Conservation (phyloP, 2,797 vertebrate species). For the Botia almorhae region DNA sequence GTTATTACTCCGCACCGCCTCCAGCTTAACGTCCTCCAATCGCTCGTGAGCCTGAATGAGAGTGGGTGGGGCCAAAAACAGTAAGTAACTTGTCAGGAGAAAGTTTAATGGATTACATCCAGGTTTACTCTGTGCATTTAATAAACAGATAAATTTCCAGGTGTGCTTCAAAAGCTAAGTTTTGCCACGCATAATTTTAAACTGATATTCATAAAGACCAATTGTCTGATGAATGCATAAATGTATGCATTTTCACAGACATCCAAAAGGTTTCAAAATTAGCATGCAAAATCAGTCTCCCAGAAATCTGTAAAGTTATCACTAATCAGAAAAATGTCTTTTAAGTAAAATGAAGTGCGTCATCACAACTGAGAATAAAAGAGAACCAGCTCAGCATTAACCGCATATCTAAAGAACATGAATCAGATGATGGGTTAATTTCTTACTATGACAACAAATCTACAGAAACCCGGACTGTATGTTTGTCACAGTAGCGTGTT, state of each 20-base stretch:
- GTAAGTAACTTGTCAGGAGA: constrained; percentile 22
- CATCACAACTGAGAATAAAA: not conserved
- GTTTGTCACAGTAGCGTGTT: not conserved
- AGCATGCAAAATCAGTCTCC: not conserved
- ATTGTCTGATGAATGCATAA: too few relatives aligned
- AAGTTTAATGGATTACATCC: constrained; percentile 14
- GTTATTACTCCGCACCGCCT: constrained; percentile 93
- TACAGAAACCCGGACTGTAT: not conserved
- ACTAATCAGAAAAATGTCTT: not conserved
- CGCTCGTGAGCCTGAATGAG: constrained; percentile 89
- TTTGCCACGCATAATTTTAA: not conserved
- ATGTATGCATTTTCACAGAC: not conserved
- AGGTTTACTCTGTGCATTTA: not conserved
- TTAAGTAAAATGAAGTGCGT: not conserved
- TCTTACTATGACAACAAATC: not conserved
- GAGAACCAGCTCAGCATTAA: not conserved
- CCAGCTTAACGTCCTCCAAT: constrained; percentile 92
- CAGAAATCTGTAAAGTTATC: not conserved
- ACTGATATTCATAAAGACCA: not conserved
- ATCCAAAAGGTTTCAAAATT: not conserved
- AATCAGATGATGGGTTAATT: not conserved
- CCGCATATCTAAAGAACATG: not conserved
- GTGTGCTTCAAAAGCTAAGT: not conserved
- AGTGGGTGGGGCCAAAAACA: constrained; percentile 9
- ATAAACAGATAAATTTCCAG: not conserved